phyloP scores from a whole-genome alignment of 2,888 invertebrate species.

The Hydriomena furcata region DNA sequence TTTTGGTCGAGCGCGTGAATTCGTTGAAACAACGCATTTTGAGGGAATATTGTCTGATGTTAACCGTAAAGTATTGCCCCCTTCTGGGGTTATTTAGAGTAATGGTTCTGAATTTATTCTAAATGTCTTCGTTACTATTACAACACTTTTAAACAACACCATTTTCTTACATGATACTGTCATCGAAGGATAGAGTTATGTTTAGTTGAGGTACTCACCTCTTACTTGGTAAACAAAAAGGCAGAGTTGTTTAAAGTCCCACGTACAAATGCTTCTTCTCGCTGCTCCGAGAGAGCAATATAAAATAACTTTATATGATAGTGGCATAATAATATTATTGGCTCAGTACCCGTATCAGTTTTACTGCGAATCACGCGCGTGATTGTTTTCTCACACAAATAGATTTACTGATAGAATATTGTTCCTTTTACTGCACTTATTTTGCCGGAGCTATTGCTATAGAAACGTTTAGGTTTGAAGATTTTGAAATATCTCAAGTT shows the following conservation, averaged over 20 bases:
- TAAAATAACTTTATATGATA: slow-evolving; percentile 34
- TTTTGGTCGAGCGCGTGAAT: slow-evolving; percentile 63
- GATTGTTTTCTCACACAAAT: slow-evolving; percentile 69
- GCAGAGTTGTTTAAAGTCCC: slow-evolving; percentile 1
- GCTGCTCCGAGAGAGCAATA: slow-evolving; percentile 8
- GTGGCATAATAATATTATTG: slow-evolving; percentile 66
- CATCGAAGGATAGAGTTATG: slow-evolving; percentile 4
- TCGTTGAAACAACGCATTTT: slow-evolving; percentile 60
- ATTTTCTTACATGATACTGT: slow-evolving; percentile 16
- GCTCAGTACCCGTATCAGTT: slow-evolving; percentile 44
- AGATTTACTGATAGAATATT: slow-evolving; percentile 56
- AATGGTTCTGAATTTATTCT: slow-evolving; percentile 33
- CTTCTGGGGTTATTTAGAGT: slow-evolving; percentile 33
- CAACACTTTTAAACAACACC: slow-evolving; percentile 13
- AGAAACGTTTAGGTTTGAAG: neutral
- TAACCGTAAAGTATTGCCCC: slow-evolving; percentile 57
- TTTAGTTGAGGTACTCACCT: neutral
- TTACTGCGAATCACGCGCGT: slow-evolving; percentile 41
- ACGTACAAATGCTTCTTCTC: slow-evolving; percentile 17
- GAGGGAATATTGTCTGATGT: slow-evolving; percentile 51
- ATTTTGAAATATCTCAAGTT: slow-evolving; percentile 8
- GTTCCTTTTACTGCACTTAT: slow-evolving; percentile 34
- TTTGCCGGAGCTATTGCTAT: neutral
- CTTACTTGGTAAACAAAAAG: slow-evolving; percentile 4
- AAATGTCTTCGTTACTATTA: slow-evolving; percentile 27